Percentiles rank a stretch among this genome's conserved stretches.
phyloP scores from a whole-genome alignment of 1,140 invertebrate genomes.

The Temnothorax curvispinosus region DNA sequence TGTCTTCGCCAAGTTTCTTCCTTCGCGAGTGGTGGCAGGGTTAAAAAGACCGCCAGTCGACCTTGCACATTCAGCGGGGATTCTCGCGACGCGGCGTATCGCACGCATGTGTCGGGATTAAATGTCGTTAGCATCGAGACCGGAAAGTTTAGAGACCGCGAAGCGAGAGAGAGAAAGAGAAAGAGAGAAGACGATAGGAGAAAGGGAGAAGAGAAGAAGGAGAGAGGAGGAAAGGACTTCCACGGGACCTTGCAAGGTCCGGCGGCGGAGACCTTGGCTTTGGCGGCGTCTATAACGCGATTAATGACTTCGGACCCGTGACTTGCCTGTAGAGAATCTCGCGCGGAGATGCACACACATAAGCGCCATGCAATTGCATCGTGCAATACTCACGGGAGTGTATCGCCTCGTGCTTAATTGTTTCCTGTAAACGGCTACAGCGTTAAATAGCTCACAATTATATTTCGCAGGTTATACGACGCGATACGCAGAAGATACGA shows the following conservation, averaged over 20 bases:
- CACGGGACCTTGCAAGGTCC: conserved; percentile 54
- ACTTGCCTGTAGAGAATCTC: conserved; percentile 9
- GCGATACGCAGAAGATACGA: neutral
- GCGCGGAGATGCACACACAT: conserved; percentile 13
- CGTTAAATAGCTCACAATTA: conserved; percentile 39
- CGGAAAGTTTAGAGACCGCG: conserved; percentile 12
- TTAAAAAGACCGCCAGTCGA: conserved; percentile 44
- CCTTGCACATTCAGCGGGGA: conserved; percentile 21
- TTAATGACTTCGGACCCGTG: conserved; percentile 65
- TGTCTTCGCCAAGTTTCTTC: neutral
- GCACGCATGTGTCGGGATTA: conserved; percentile 48
- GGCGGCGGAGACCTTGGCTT: conserved; percentile 74
- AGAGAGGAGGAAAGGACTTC: neutral
- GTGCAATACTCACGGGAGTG: neutral
- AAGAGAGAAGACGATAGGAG: neutral
- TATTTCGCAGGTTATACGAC: conserved; percentile 35
- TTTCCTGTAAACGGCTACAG: conserved; percentile 65
- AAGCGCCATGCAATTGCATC: neutral
- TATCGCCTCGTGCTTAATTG: conserved; percentile 60
- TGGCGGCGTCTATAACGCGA: conserved; percentile 73
- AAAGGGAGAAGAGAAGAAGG: neutral
- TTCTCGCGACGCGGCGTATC: conserved; percentile 13
- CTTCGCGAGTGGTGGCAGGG: neutral
- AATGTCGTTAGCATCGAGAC: conserved; percentile 50
- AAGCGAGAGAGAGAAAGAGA: neutral